Evolutionary conservation across 2,113 vertebrate genomes (phyloP), one percentile per base, ranked within the genome.

Genomic region (Rattus norvegicus): DNA sequence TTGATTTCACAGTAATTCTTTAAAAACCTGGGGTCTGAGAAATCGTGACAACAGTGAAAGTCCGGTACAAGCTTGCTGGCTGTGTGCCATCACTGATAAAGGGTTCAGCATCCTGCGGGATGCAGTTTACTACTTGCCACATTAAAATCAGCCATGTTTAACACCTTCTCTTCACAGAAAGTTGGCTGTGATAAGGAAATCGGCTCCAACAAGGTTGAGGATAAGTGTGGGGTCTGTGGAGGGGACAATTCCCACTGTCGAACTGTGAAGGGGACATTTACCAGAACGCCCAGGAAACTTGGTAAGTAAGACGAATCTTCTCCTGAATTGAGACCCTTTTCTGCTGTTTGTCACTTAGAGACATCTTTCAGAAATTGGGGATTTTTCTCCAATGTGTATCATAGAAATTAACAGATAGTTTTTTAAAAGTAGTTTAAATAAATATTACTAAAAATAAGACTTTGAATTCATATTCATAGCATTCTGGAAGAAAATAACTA

Each of bases 181-280:
- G 99, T 99, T 84, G 99, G 99, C 96, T 99, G 99, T 85, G 99
- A 99, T 98, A 99, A 99, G 97, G 99, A 99, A 90, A 99, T 99
- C 1, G 99, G 99, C 89, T 99, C 99, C 2, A 99, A 92, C 93
- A 99, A 99, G 97, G 98, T 98, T 0, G 99, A 99, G 94, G 99
- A 99, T 97, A 99, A 99, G 92, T 99, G 99, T 7, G 99, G 99
- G 0, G 99, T 99, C 14, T 99, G 99, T 1, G 99, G 99, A 0
- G 99, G 99, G 17, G 99, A 99, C 83, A 99, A 99, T 84, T 99
- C 99, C 7, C 99, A 99, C 88, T 99, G 99, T 94, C 99, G 99
- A 91, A 99, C 99, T 0, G 99, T 99, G 47, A 99, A 99, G 97
- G 99, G 99, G 47, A 99, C 99, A 47, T 99, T 99, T 91, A 99